Conservation (phyloP, 1,140 invertebrate genomes). For the Drosophila bocqueti region DNA sequence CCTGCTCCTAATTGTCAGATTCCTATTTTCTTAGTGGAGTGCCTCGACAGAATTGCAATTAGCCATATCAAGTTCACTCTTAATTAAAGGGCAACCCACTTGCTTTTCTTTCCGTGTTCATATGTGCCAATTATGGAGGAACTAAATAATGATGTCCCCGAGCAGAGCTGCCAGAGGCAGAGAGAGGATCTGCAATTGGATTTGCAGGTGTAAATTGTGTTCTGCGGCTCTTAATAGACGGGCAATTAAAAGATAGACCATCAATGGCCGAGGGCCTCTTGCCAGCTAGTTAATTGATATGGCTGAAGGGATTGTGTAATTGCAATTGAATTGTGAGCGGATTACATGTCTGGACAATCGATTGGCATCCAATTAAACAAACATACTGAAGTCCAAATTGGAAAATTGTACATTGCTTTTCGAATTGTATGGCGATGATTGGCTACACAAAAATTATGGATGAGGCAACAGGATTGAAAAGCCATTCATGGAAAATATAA, state of each 20-base stretch:
- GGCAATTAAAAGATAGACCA: slow-evolving; percentile 59
- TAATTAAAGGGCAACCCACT: slow-evolving; percentile 15
- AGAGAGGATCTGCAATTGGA: slow-evolving; percentile 23
- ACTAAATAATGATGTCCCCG: slow-evolving; percentile 28
- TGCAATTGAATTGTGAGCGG: slow-evolving; percentile 45
- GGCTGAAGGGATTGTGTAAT: slow-evolving; percentile 48
- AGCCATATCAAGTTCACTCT: neutral
- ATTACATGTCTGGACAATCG: slow-evolving; percentile 45
- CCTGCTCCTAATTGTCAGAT: neutral
- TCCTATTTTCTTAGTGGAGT: neutral
- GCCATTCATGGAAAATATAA: neutral
- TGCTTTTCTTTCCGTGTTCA: slow-evolving; percentile 9
- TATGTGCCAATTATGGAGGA: slow-evolving; percentile 24
- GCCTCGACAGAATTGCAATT: neutral
- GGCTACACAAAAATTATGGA: slow-evolving; percentile 9
- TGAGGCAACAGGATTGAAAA: neutral
- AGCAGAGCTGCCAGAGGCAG: neutral
- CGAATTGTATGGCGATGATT: slow-evolving; percentile 13
- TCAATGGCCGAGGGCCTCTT: slow-evolving; percentile 29
- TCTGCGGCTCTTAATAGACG: slow-evolving; percentile 36
- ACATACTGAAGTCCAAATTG: slow-evolving; percentile 32
- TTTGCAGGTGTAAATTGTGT: slow-evolving; percentile 51
- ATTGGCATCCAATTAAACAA: slow-evolving; percentile 45
- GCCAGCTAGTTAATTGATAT: slow-evolving; percentile 34
- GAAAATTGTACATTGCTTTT: slow-evolving; percentile 27